These are phyloP conservation scores for Nesoenas mayeri DNA, from an alignment of 2,113 vertebrate genomes.

Conservation along the genomic window DNA sequence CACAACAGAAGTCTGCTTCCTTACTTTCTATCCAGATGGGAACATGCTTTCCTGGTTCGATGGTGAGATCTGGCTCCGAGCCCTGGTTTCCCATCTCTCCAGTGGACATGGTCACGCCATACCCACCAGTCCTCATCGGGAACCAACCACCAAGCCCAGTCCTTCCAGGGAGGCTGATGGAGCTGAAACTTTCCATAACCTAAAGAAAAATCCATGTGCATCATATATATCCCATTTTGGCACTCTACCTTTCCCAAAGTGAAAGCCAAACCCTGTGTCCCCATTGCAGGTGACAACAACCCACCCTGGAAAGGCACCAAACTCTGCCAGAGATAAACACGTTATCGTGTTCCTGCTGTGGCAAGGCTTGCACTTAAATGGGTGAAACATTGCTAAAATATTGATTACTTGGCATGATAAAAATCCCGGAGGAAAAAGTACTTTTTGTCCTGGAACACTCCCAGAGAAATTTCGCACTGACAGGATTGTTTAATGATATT, in stretches of 20 bases:
- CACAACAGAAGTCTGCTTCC: background rate
- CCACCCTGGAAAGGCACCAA: background rate
- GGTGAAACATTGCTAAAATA: constrained; percentile 35
- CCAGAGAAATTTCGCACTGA: constrained; percentile 12
- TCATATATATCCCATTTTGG: background rate
- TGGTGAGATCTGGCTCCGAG: background rate
- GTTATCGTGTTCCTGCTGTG: background rate
- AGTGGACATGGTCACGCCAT: fast-evolving
- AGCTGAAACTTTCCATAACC: background rate
- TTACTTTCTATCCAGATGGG: background rate
- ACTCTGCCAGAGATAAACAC: background rate
- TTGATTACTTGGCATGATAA: background rate
- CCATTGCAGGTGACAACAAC: background rate
- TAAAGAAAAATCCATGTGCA: background rate
- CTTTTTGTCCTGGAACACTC: constrained; percentile 15
- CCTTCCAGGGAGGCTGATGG: background rate
- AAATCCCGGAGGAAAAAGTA: background rate
- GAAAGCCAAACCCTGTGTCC: background rate
- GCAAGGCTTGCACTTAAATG: background rate
- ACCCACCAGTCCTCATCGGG: background rate
- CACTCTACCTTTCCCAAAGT: background rate
- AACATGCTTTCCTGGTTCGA: background rate
- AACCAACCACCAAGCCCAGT: background rate
- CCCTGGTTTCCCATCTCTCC: background rate
- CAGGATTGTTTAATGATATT: constrained; percentile 36